Base-by-base conservation (phyloP, 1,140 invertebrate species). In the Ceratina australensis region DNA sequence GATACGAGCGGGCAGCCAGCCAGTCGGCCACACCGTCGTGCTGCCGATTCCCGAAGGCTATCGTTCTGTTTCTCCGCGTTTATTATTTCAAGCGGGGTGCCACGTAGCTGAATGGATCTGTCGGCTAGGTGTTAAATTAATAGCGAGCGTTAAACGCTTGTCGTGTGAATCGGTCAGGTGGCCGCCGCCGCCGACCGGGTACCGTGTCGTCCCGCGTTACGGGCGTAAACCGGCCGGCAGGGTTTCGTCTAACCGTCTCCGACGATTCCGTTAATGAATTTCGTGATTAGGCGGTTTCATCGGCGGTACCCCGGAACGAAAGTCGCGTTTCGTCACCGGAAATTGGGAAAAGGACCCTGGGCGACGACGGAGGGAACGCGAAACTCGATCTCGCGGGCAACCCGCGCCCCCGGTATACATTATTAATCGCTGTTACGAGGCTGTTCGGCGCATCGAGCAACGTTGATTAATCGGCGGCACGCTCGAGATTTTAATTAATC, bases 241-340 rank as follows among this genome's bases (percentile, higher is more conserved):
- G n/a, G n/a, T 52, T 50, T 67, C 50, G 49, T 42, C 54, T 15
- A 56, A 54, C 13, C 72, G 52, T 61, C 33, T 57, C 5, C 49
- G 16, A 8, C 49, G 24, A 8, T 22, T 26, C 18, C 26, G 69
- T 82, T 89, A 88, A 91, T 89, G 86, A 86, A 87, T 88, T 90
- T 86, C 87, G 68, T 89, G 90, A 90, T 89, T 87, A 87, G 60
- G 89, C 90, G 73, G 68, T 90, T 90, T 89, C 81, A 28, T 49
- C 26, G 68, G 56, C 18, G 13, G 16, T 10, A 59, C 15, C 7
- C 1, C 61, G 61, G 28, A 33, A 33, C 28, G 52, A 12, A 57
- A 1, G 26, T 16, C 7, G 5, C 61, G 28, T 63, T 20, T 20
- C 12, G n/a, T 12, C 28, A 33, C 49, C 8, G 63, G n/a, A 63